Base-by-base conservation (phyloP, 1,140 invertebrate genomes). In the Ceratina japonica region DNA sequence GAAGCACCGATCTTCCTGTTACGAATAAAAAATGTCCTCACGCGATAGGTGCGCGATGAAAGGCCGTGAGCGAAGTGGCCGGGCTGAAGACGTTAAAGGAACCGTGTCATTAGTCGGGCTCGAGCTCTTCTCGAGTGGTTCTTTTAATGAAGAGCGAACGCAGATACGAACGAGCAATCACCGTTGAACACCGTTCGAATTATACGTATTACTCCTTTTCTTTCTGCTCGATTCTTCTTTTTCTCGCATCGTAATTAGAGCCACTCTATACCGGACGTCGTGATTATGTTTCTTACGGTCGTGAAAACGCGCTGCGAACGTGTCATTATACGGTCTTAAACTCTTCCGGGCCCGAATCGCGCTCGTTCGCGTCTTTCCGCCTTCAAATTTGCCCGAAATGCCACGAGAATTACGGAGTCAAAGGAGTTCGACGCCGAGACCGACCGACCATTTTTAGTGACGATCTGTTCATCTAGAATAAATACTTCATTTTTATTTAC, bases 81-180 rank as follows among this genome's bases (percentile, higher is more conserved):
- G 63, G 52, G 59, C 31, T 80, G 72, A 85, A 82, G 84, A 86
- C 84, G 69, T 86, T 86, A 86, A 86, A 82, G 70, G 73, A 74
- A 80, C 80, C 80, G 59, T 80, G 76, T 71, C 80, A 85, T 86
- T 80, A 82, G 70, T 16, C 73, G 18, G 51, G 31, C 64, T 82
- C 74, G 79, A 85, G 66, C 18, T 68, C 54, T 64, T 69, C 37
- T 84, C 76, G 58, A 86, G 83, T 82, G 80, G 64, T 70, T 69
- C 73, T 77, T 85, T 85, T 85, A 85, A 85, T 82, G 84, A 85
- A 85, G 82, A 84, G 83, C 52, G 61, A 73, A 78, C 82, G 73
- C 20, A 68, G 70, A 79, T 79, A 78, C 24, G 2, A 54, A n/a
- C 52, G 22, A 56, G 52, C 69, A 79, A 85, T 85, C 80, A 63